Conservation (phyloP, 2,113 vertebrate genomes). For the Hippocampus guttulatus region DNA sequence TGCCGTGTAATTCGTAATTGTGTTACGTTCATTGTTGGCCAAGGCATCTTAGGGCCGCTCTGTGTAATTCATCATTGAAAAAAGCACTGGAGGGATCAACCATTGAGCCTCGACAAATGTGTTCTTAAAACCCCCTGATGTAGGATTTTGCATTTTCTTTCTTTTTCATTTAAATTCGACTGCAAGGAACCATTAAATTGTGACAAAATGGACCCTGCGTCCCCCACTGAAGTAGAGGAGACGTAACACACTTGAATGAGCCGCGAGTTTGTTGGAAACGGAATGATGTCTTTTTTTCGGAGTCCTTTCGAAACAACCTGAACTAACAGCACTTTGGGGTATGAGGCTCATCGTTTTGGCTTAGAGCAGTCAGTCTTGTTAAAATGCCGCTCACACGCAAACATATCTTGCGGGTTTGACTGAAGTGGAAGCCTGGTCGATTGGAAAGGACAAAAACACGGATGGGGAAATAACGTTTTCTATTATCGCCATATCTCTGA, state of each 20-base stretch:
- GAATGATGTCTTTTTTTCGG: background rate
- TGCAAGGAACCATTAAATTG: background rate
- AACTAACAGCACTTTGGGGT: background rate
- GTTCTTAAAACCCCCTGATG: background rate
- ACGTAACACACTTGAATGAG: background rate
- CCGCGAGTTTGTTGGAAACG: background rate
- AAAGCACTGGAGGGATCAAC: constrained; percentile 5
- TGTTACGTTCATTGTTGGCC: constrained; percentile 11
- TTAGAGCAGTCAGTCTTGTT: constrained; percentile 14
- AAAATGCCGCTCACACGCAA: constrained; percentile 35
- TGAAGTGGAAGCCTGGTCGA: constrained; percentile 4
- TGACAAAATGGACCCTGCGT: background rate
- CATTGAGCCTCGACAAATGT: background rate
- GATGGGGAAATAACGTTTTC: constrained; percentile 6
- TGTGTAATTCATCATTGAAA: constrained; percentile 28
- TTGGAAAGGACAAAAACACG: constrained; percentile 18
- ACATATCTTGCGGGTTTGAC: background rate
- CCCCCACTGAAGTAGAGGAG: background rate
- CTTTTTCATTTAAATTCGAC: background rate
- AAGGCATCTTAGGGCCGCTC: constrained; percentile 14
- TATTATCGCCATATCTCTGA: constrained; percentile 1
- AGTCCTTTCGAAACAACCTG: background rate
- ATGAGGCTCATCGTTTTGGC: constrained; percentile 16
- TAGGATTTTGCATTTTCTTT: background rate
- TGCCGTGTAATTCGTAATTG: constrained; percentile 32